Conservation (phyloP, 1,140 invertebrate genomes). For the Melitaea cinxia region DNA sequence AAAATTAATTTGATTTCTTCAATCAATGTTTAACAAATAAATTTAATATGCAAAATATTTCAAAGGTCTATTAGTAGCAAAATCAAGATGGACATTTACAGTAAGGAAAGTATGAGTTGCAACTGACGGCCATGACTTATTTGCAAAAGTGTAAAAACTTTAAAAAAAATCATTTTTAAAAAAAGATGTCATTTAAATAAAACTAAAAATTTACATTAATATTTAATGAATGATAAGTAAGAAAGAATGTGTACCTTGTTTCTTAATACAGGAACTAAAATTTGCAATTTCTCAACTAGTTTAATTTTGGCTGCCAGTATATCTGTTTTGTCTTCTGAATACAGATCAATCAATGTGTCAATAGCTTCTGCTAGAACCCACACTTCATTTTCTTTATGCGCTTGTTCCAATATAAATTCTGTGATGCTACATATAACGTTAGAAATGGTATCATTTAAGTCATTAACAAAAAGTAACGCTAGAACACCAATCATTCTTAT, state of each 20-base stretch:
- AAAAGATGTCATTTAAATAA: too few relatives aligned
- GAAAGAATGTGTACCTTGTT: constrained; percentile 80
- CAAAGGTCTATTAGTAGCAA: too few relatives aligned
- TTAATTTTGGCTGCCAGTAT: constrained; percentile 83
- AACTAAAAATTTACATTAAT: too few relatives aligned
- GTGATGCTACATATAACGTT: constrained; percentile 70
- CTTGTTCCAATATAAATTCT: constrained; percentile 81
- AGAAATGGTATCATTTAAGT: constrained; percentile 58
- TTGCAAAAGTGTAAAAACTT: too few relatives aligned
- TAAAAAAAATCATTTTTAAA: too few relatives aligned
- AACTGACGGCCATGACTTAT: too few relatives aligned
- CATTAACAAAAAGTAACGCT: constrained; percentile 70
- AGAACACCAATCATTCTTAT: constrained; percentile 86
- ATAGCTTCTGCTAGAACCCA: constrained; percentile 88
- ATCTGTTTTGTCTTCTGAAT: constrained; percentile 89
- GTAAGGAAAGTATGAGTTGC: too few relatives aligned
- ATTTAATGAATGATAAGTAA: too few relatives aligned
- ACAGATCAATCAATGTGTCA: constrained; percentile 89
- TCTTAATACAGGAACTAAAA: constrained; percentile 84
- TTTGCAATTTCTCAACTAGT: constrained; percentile 83
- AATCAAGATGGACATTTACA: too few relatives aligned
- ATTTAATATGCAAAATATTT: neutral
- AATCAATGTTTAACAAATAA: neutral
- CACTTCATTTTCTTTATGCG: constrained; percentile 82
- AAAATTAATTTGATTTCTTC: constrained; percentile 7